Evolutionary conservation across 2,113 vertebrate species (phyloP), one percentile per base, ranked within the genome.

Genomic region (Hylia prasina): DNA sequence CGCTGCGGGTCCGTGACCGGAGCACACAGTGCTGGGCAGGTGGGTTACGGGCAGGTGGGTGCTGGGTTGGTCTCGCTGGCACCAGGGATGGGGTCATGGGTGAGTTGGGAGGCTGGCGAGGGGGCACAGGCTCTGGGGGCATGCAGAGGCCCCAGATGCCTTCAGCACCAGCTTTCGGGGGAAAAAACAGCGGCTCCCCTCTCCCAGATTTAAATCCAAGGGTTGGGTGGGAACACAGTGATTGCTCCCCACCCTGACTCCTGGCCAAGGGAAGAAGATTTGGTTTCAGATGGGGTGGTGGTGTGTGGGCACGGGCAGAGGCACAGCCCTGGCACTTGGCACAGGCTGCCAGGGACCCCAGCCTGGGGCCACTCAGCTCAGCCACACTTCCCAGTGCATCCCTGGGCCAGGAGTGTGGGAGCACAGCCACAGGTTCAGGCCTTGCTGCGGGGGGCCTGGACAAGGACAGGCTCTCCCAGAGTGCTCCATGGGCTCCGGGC

Each of bases 321-420:
- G 68, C 8, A 2, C 68, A 18, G 90, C 69, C 64, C 54, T 51
- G 86, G 69, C 84, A 9, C 33, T 71, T 1, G 11, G 81, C 37
- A 57, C 82, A 10, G 0, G 0, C 60, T 56, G 70, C 28, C 14
- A 8, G 2, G 27, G 45, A 61, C 39, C 50, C 61, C 57, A 25
- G 60, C 42, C 40, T 10, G 4, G 48, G 47, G 35, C 33, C 11
- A 9, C 47, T 24, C 4, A 1, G 39, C 50, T 81, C 61, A 57
- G 65, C 47, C 4, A 0, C 7, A 0, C 20, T 48, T 44, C 65
- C 28, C 0, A 0, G 6, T n/a, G 73, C 0, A 0, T 20, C 68
- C 87, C 56, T 2, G 2, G 13, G 20, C 19, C 68, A 27, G 33
- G 19, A 30, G 48, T 3, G 8, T 21, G 42, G 48, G 63, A 48